Conservation (phyloP, 2,888 invertebrate genomes). For the Acanthococcus lagerstroemiae region DNA sequence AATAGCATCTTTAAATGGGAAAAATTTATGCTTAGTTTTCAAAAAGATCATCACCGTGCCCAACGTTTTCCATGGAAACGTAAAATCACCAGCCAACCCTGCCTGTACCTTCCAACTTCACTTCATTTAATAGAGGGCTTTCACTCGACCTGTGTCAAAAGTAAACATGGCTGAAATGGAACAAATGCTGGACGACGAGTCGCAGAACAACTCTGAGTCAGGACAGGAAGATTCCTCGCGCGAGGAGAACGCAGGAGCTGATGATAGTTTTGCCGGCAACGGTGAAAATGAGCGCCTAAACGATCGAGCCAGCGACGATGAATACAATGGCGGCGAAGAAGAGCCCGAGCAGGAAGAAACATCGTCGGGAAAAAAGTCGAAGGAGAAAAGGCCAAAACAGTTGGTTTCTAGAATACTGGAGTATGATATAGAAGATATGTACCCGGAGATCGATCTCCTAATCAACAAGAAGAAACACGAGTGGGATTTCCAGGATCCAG, state of each 20-base stretch:
- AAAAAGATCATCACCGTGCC: background rate
- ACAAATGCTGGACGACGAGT: too few relatives aligned
- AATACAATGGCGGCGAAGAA: slow-evolving; percentile 1
- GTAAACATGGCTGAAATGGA: too few relatives aligned
- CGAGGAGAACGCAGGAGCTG: too few relatives aligned
- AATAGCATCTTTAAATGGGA: background rate
- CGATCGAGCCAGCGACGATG: background rate
- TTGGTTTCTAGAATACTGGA: background rate
- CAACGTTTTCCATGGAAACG: too few relatives aligned
- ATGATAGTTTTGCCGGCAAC: too few relatives aligned
- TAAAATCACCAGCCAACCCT: too few relatives aligned
- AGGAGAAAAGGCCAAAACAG: background rate
- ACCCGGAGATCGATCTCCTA: slow-evolving; percentile 5
- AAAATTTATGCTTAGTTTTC: background rate
- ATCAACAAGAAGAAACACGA: background rate
- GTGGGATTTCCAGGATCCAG: slow-evolving; percentile 16
- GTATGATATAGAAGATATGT: slow-evolving; percentile 16
- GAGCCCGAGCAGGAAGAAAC: background rate
- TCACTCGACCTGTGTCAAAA: too few relatives aligned
- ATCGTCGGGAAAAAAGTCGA: background rate
- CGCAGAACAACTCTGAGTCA: too few relatives aligned
- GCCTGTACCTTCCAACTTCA: too few relatives aligned
- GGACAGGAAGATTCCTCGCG: too few relatives aligned
- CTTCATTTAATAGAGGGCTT: too few relatives aligned
- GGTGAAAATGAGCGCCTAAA: too few relatives aligned